Percentiles rank a stretch among this genome's conserved stretches.
These are phyloP conservation scores for Margarornis squamiger DNA, from an alignment of 2,797 vertebrate species.

Conservation along the genomic window DNA sequence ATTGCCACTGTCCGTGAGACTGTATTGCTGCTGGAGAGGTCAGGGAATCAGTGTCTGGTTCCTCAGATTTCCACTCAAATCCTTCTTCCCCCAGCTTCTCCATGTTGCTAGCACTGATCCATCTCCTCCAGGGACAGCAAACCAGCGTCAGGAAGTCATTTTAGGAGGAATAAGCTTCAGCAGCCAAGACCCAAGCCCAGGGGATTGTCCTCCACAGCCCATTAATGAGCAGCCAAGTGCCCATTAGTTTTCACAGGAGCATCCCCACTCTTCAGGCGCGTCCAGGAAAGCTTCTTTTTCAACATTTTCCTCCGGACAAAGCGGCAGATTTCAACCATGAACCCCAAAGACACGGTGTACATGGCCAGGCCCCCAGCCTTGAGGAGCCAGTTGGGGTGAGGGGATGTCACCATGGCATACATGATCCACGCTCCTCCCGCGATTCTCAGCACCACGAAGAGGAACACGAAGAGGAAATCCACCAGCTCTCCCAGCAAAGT, in stretches of 20 bases:
- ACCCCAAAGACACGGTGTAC: constrained; percentile 90
- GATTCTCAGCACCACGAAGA: constrained; percentile 89
- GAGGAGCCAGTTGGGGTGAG: constrained; percentile 85
- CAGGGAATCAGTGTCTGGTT: neutral
- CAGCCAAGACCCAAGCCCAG: neutral
- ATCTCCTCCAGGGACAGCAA: neutral
- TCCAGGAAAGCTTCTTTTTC: constrained; percentile 73
- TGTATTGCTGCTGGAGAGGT: neutral
- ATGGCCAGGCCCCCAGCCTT: constrained; percentile 90
- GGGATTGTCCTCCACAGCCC: neutral
- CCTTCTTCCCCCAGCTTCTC: neutral
- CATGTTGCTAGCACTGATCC: accelerated
- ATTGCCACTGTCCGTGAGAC: neutral
- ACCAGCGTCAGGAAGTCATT: neutral
- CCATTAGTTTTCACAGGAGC: neutral
- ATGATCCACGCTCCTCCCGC: constrained; percentile 87
- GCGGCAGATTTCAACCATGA: constrained; percentile 86
- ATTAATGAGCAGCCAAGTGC: constrained; percentile 11
- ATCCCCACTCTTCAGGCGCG: neutral
- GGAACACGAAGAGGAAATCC: constrained; percentile 86
- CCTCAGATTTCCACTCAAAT: neutral
- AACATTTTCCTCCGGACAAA: constrained; percentile 83
- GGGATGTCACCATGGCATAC: constrained; percentile 84
- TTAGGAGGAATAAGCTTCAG: neutral
- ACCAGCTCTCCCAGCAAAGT: constrained; percentile 82